Conservation (phyloP, 1,140 invertebrate species). For the Melanaphis sacchari region DNA sequence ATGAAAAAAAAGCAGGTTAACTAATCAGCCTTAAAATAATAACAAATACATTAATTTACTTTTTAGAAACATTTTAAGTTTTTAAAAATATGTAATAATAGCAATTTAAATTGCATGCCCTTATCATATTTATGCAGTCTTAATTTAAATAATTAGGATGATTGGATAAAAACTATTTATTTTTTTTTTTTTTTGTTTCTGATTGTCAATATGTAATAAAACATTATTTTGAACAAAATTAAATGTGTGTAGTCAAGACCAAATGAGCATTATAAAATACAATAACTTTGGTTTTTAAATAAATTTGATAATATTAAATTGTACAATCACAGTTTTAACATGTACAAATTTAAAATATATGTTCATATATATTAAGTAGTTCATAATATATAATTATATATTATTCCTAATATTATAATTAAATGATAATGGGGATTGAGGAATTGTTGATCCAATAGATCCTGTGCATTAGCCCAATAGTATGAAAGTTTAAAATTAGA, state of each 20-base stretch:
- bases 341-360: not conserved
- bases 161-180: not conserved
- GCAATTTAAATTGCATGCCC: constrained; percentile 25
- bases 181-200: not conserved
- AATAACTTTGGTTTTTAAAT: constrained; percentile 24
- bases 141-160: constrained; percentile 22
- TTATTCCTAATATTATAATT: not conserved
- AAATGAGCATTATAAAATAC: not conserved
- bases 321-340: constrained; percentile 25
- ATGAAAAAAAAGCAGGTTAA: constrained; percentile 48
- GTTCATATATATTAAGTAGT: not conserved
- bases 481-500: not conserved
- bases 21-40: constrained; percentile 53
- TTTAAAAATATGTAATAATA: constrained; percentile 41
- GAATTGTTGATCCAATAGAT: constrained; percentile 23
- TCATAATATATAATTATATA: not conserved
- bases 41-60: not conserved
- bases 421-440: not conserved
- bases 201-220: not conserved
- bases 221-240: not conserved
- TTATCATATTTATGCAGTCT: constrained; percentile 43
- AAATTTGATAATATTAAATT: not conserved
- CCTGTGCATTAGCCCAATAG: not conserved
- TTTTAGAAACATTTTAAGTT: constrained; percentile 22
- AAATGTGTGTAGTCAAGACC: not conserved